Conservation (phyloP, 2,888 invertebrate species). For the Chaitophorus viminalis region DNA sequence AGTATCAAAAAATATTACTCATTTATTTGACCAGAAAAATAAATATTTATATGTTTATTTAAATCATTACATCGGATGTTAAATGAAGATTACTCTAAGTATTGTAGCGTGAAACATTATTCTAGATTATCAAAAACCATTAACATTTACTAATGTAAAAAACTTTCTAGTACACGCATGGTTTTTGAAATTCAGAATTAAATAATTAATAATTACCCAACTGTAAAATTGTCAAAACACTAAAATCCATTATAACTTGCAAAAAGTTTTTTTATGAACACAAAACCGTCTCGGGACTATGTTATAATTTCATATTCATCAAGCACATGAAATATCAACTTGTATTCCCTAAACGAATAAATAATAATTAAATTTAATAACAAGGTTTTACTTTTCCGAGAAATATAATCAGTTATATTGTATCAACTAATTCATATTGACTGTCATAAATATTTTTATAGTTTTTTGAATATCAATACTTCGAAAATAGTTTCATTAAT, state of each 20-base stretch:
- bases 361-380: slow-evolving; percentile 14
- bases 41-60: too few species aligned
- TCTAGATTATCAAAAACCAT: too few species aligned
- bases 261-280: slow-evolving; percentile 9
- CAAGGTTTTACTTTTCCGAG: neutral
- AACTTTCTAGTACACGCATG: neutral
- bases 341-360: slow-evolving; percentile 14
- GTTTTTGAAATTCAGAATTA: neutral
- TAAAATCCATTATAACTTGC: neutral
- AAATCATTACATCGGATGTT: too few species aligned
- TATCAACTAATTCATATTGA: too few species aligned
- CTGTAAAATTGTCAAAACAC: slow-evolving; percentile 24
- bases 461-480: too few species aligned
- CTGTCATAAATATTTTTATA: too few species aligned
- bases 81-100: too few species aligned
- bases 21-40: neutral
- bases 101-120: too few species aligned
- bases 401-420: neutral
- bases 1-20: neutral
- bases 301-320: neutral
- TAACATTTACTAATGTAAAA: neutral
- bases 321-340: neutral
- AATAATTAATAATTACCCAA: slow-evolving; percentile 21
- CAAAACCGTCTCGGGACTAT: slow-evolving; percentile 3
- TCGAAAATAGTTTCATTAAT: too few species aligned